Conservation (phyloP, 2,113 vertebrate genomes). For the Upupa epops region DNA sequence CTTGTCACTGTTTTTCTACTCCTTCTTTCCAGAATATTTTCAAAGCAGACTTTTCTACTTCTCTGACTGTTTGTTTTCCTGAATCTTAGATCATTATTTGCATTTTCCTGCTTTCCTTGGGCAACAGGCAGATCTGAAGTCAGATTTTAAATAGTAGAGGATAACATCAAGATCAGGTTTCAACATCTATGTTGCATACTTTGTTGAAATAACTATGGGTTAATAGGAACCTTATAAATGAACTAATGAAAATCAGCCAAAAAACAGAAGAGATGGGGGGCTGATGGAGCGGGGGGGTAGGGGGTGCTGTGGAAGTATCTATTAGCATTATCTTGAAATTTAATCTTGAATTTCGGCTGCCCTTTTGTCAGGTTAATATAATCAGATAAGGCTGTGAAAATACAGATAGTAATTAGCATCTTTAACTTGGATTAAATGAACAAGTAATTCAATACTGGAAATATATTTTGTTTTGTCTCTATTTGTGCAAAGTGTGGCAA, state of each 20-base stretch:
- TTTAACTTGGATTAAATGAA: constrained; percentile 43
- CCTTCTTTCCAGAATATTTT: background rate
- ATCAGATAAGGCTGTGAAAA: constrained; percentile 53
- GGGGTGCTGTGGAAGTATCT: background rate
- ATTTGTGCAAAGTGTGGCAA: background rate
- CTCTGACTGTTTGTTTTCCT: background rate
- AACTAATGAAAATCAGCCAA: constrained; percentile 19
- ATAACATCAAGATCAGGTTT: constrained; percentile 23
- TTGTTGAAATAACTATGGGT: background rate
- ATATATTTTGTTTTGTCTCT: background rate
- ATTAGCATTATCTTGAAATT: constrained; percentile 47
- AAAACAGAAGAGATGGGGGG: background rate
- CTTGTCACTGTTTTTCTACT: background rate
- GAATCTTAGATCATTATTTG: background rate
- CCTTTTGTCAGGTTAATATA: constrained; percentile 46
- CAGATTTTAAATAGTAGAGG: background rate
- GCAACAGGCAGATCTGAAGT: constrained; percentile 3
- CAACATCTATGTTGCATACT: background rate
- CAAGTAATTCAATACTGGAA: constrained; percentile 7
- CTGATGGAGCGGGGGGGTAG: too few species aligned
- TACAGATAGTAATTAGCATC: constrained; percentile 42
- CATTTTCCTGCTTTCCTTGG: background rate
- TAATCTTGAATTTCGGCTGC: constrained; percentile 43
- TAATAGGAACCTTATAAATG: background rate
- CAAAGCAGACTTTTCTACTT: background rate